Evolutionary conservation across 2,888 invertebrate species (phyloP).

Genomic region (Epinotia brunnichana): DNA sequence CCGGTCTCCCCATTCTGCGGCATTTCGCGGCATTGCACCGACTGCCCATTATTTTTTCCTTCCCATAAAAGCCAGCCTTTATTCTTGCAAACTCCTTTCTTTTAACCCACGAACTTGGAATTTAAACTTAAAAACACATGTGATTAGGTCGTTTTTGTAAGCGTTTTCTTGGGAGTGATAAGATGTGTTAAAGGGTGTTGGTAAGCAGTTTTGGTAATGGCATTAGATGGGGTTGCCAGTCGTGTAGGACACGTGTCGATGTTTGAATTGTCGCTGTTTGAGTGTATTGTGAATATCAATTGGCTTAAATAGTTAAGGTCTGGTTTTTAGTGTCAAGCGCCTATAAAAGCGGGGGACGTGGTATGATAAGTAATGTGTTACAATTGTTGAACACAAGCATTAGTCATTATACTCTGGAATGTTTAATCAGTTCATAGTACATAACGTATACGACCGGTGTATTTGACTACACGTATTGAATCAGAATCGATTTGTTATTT

Average conservation of each 20-base stretch:
- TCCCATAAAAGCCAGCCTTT: slow-evolving; percentile 27
- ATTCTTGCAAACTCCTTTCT: slow-evolving; percentile 2
- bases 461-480: too few relatives aligned
- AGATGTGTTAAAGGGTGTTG: background rate
- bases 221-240: slow-evolving; percentile 31
- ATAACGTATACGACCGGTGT: too few relatives aligned
- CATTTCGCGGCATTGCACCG: slow-evolving; percentile 40
- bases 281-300: slow-evolving; percentile 43
- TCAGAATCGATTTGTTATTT: too few relatives aligned
- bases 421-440: too few relatives aligned
- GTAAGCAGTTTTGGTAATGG: slow-evolving; percentile 38
- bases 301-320: slow-evolving; percentile 27
- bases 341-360: slow-evolving; percentile 77
- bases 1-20: slow-evolving; percentile 71
- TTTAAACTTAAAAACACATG: background rate
- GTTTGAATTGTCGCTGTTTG: slow-evolving; percentile 37
- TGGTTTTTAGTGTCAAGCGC: slow-evolving; percentile 56
- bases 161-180: background rate
- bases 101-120: background rate
- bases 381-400: too few relatives aligned
- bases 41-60: slow-evolving; percentile 42
- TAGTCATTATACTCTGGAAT: too few relatives aligned
- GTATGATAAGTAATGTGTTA: too few relatives aligned
- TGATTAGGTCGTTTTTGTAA: background rate
- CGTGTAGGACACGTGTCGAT: slow-evolving; percentile 35